Base-by-base conservation (phyloP, 2,888 invertebrate genomes). In the Yponomeuta plumbellus region DNA sequence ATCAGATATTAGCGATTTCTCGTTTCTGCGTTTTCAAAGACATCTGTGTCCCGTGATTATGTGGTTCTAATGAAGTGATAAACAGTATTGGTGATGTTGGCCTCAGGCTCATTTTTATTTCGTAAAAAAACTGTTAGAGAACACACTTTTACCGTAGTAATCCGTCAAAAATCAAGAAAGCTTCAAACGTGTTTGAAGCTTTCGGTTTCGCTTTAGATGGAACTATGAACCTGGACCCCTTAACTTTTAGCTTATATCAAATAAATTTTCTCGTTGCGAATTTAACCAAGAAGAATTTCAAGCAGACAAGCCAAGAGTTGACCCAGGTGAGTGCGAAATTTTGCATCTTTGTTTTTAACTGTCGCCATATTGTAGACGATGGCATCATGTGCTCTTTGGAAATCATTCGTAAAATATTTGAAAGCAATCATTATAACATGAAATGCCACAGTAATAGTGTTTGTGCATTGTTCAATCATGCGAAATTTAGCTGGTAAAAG, bases 151-250 rank as follows among this genome's bases (percentile, higher is more conserved):
- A 83, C 79, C 74, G 80, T 91, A 88, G 92, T 92, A 92, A 93
- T 93, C 93, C 93, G 93, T 93, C 94, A 93, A 93, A 94, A 93
- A 93, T 94, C 92, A 93, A 95, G 96, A 96, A 96, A 96, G 96
- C 96, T 96, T 96, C 96, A 96, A 96, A 94, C 93, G 92, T 93
- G 93, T 95, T 97, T 97, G 97, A 97, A 97, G 97, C 96, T 97
- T 97, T 97, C 96, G 95, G 94, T 94, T 94, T 94, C 94, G 95
- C 93, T 93, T 95, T 94, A 93, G 56, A 94, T 94, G 97, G 96
- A 97, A 97, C 96, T 97, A 97, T 97, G 97, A 97, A 97, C 96
- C 97, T 98, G 95, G 98, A 98, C 95, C 96, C 98, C 94, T 95
- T 97, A 94, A 97, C 97, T 94, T 96, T 97, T 95, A 97, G 98